Evolutionary conservation across 2,113 vertebrate genomes (phyloP), one percentile per base, ranked within the genome.

Genomic region (Romanogobio albipinnatus): DNA sequence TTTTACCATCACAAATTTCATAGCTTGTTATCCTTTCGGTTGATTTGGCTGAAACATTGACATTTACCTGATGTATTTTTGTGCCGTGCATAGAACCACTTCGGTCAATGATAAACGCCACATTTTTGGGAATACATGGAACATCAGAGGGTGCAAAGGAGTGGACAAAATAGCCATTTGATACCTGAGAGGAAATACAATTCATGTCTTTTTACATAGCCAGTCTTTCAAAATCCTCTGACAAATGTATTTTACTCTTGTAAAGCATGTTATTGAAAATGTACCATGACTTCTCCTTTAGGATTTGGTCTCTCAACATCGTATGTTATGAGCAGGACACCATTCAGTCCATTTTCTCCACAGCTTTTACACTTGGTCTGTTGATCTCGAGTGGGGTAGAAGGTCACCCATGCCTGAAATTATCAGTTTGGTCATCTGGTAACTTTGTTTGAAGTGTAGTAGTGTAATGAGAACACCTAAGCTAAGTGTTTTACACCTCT

Each of bases 51-150:
- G 17, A 9, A 75, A 51, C 7, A 15, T 15, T 2, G 26, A 36
- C 64, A n/a, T 78, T 17, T 90, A 98, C 98, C 95, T 99, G 98
- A 9, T 83, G 0, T 0, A 98, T 94, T 94, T 96, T 96, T 86
- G 70, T 93, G 89, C 97, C 97, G 4, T 0, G 0, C 98, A 99
- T 99, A 51, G 98, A 99, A 29, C 93, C 93, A 89, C 97, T 99
- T 85, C 86, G 93, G 87, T 99, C 97, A 84, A 98, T 97, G 51
- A 99, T 86, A 88, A 99, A 99, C 84, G 98, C 88, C 33, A 98
- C 87, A 84, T 97, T 98, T 92, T 98, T 98, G 9, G 95, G 92
- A 87, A 98, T 93, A 66, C 90, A 92, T 0, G 89, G 78, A 90
- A 98, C 93, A 88, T 93, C 90, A 62, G 91, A 85, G 19, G 97